Base-by-base conservation (phyloP, 2,888 invertebrate genomes). In the Xestia ashworthii region DNA sequence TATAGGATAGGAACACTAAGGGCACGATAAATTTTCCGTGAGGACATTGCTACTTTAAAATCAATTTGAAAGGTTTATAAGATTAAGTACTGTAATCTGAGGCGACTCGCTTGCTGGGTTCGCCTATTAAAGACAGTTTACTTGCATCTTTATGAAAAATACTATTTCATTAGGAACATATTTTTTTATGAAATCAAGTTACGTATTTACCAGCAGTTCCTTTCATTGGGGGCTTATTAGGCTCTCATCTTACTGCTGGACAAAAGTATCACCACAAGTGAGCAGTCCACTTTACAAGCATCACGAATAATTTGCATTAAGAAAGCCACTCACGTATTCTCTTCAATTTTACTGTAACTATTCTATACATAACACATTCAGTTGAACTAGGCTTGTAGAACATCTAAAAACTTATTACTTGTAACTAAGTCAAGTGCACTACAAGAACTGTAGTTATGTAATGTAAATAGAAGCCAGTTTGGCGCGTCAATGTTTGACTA, bases 361-460 rank as follows among this genome's bases (percentile, higher is more conserved):
- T 64, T 81, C 22, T 69, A 46, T 25, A n/a, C 38, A 50, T 60
- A 70, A 46, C 6, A 38, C 50, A 58, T 58, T 58, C 69, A 32
- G 25, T 48, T n/a, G 50, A 80, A 78, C 64, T 73, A 69, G 82
- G 80, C 68, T 77, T 84, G 48, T 84, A 72, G 82, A 62, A 69
- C 81, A 80, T 62, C 19, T 72, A 32, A 58, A 46, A 82, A 53
- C 58, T 62, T 58, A 22, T 58, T 58, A 22, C 38, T 79, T 38
- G n/a, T 74, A 78, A 78, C 74, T 64, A 64, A 85, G 89, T 88
- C 89, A 88, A 88, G 88, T 86, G 80, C 83, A 86, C 58, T 44
- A 71, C 60, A 66, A 82, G 11, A 80, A 38, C 71, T 38, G 48
- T 82, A 41, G 60, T 85, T 88, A 86, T 70, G 86, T 82, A 84